Evolutionary conservation across 2,797 vertebrate species (phyloP), one percentile per base, ranked within the genome.

Genomic region (Gephyroberyx darwinii): DNA sequence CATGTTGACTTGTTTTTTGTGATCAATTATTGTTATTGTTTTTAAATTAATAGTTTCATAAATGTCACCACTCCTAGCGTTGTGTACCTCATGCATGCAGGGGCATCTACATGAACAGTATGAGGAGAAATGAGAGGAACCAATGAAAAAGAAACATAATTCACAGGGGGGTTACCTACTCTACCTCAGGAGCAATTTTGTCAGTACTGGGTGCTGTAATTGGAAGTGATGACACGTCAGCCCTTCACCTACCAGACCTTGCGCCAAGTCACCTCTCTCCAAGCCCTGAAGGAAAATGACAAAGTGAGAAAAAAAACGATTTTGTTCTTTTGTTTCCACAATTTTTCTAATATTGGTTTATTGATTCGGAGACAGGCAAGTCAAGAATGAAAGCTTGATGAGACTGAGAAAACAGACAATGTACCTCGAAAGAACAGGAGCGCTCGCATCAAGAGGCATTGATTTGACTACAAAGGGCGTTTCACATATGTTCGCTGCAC

Each of bases 371-470:
- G 65, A 50, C 47, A 48, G 19, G 35, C 53, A 60, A 4, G 58
- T 65, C 12, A 74, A 73, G 78, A 66, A 20, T 20, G 37, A 61
- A 41, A 16, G 16, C 52, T 37, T 47, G 39, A 70, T 59, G 51
- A 74, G 31, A 69, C 19, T 26, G 6, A 68, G 35, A 65, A 67
- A 59, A 65, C 47, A 62, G n/a, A 67, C 69, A 75, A 72, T 54
- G 41, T 53, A 19, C 59, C 47, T 47, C 26, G 39, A 51, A 35
- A 67, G 10, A 78, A 57, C 22, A 62, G 20, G 5, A 67, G 33
- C 30, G 2, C 35, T 48, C 48, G 2, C 45, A 78, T 69, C 45
- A 62, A 60, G 77, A 56, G 2, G 8, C 45, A 74, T 5, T 14
- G 48, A 66, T 59, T 64, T 1, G 47, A 62, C 41, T 26, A 75